phyloP scores from a whole-genome alignment of 2,797 vertebrate species.

The Cryptoblepharus egeriae region DNA sequence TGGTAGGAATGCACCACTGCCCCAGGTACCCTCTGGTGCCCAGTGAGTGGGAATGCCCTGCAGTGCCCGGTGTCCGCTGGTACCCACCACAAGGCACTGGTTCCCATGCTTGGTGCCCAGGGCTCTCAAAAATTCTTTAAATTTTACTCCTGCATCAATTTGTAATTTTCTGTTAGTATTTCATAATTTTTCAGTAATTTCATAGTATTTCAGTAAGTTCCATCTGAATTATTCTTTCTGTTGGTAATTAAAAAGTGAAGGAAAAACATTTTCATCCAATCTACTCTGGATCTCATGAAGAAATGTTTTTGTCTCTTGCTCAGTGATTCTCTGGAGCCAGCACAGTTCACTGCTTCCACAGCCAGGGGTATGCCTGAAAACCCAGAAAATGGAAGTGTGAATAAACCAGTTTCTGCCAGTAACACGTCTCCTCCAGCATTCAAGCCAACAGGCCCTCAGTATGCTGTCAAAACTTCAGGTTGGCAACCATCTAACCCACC shows the following conservation, averaged over 20 bases:
- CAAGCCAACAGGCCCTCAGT: constrained; percentile 72
- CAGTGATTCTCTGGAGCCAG: constrained; percentile 79
- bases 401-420: constrained; percentile 66
- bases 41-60: too few relatives aligned
- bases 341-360: constrained; percentile 62
- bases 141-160: too few relatives aligned
- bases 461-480: constrained; percentile 69
- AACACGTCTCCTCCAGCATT: constrained; percentile 66
- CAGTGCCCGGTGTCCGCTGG: too few relatives aligned
- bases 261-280: neutral
- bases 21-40: too few relatives aligned
- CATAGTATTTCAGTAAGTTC: neutral
- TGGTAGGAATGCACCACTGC: too few relatives aligned
- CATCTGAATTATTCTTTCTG: neutral
- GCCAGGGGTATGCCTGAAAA: constrained; percentile 75
- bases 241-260: neutral
- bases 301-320: constrained; percentile 34
- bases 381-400: constrained; percentile 37
- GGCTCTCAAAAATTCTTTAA: too few relatives aligned
- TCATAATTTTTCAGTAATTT: neutral
- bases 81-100: too few relatives aligned
- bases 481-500: constrained; percentile 77
- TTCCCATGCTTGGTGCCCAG: too few relatives aligned
- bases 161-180: too few relatives aligned
- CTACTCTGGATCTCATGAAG: neutral